A percentile compares a stretch with the other conserved stretches of the same genome.
Conservation (phyloP, 2,888 invertebrate species). For the Euzetes globulus region DNA sequence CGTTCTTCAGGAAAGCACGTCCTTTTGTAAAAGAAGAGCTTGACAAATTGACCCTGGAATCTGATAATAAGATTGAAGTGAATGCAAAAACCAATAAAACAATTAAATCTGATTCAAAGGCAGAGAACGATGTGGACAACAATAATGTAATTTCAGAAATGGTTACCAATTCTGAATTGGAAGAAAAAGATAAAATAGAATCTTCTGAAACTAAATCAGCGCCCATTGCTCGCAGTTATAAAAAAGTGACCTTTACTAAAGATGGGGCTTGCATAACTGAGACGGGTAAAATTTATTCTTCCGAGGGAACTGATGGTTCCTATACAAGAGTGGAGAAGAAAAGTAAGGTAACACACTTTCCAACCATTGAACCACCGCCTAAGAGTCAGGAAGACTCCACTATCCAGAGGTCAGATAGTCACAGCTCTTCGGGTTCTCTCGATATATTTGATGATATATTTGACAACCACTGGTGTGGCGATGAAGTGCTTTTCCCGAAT, state of each 20-base stretch:
- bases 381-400: neutral
- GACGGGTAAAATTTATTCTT: constrained; percentile 41
- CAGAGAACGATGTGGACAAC: neutral
- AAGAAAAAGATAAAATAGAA: neutral
- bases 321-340: constrained; percentile 42
- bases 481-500: constrained; percentile 40
- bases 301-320: constrained; percentile 40
- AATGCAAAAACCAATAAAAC: neutral
- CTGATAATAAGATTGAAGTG: neutral
- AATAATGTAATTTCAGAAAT: neutral
- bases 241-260: constrained; percentile 43
- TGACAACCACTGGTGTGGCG: constrained; percentile 42
- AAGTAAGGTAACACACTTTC: constrained; percentile 39
- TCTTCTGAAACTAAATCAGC: constrained; percentile 30
- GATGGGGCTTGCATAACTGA: constrained; percentile 43
- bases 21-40: constrained; percentile 18
- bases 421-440: constrained; percentile 42
- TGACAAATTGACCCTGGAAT: neutral
- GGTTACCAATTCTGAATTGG: neutral
- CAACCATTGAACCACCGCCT: constrained; percentile 1
- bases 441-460: constrained; percentile 43
- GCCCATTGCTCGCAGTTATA: constrained; percentile 42
- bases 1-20: constrained; percentile 1
- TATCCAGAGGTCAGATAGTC: constrained; percentile 41
- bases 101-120: neutral